Percentiles rank a stretch among this genome's conserved stretches.
These are phyloP conservation scores for Spermophilus dauricus DNA, from an alignment of 2,113 vertebrate genomes.

Conservation along the genomic window DNA sequence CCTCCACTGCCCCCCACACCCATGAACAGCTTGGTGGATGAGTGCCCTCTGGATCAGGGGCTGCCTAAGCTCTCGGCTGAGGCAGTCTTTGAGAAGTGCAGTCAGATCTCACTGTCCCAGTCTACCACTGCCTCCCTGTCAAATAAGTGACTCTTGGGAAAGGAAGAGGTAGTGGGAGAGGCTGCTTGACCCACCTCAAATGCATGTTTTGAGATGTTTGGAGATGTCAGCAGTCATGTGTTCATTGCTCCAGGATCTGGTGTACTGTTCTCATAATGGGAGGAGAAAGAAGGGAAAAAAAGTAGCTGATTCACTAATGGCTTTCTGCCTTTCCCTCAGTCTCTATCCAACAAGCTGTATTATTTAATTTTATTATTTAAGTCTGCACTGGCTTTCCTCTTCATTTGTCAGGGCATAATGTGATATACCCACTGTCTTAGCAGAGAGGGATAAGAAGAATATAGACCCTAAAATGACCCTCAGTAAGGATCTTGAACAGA, in stretches of 20 bases:
- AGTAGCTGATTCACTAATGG: conserved; percentile 38
- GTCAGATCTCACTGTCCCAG: conserved; percentile 84
- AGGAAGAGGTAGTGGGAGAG: background rate
- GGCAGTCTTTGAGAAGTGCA: conserved; percentile 93
- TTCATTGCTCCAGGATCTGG: background rate
- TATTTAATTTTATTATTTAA: conserved; percentile 72
- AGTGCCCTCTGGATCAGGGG: conserved; percentile 94
- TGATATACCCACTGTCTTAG: background rate
- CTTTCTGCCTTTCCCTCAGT: conserved; percentile 1
- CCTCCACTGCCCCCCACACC: conserved; percentile 92
- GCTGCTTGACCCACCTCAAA: background rate
- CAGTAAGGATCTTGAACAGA: background rate
- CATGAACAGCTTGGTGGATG: conserved; percentile 98
- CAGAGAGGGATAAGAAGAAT: background rate
- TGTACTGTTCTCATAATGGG: background rate
- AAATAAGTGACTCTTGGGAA: conserved; percentile 64
- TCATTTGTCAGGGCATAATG: background rate
- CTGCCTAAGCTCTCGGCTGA: conserved; percentile 92
- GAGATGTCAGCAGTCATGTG: conserved; percentile 1
- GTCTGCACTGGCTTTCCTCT: conserved; percentile 31
- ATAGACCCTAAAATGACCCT: conserved; percentile 22
- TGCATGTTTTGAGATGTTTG: conserved; percentile 70
- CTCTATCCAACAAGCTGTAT: conserved; percentile 10
- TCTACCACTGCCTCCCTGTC: conserved; percentile 36
- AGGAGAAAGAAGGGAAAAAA: conserved; percentile 43